Base-by-base conservation (phyloP, 2,797 vertebrate genomes). In the Muraenolepis orangiensis region DNA sequence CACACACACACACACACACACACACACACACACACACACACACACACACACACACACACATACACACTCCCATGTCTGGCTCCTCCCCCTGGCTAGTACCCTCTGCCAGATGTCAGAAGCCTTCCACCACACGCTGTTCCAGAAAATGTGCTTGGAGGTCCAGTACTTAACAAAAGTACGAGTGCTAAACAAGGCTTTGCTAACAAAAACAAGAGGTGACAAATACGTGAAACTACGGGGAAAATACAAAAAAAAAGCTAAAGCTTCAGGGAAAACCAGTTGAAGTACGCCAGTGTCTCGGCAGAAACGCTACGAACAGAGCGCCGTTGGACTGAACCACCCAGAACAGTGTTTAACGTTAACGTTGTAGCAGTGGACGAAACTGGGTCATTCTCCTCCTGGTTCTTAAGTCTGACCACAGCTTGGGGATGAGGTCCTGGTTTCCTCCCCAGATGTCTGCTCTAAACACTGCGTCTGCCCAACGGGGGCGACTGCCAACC, bases 391-490 rank as follows among this genome's bases (percentile, higher is more conserved):
- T 23, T 57, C 51, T n/a, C 46, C 46, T 23, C 51, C 51, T 23
- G 51, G 29, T 29, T 3, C 57, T 23, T 20, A 20, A 8, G 29
- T 7, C 32, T 29, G 31, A 46, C 61, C 31, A 16, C 1, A 5
- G 32, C 6, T 20, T 34, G 70, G 72, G 70, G 67, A 70, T 1
- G 20, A 30, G 6, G 29, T 18, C 57, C 57, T 29, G 46, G 0
- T 28, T 76, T 66, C 29, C 1, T 14, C 73, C 80, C 78, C 85
- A 83, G 86, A 79, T 86, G 85, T 32, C 23, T 30, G 75, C 61
- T 69, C 57, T 71, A 67, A 75, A 71, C 51, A 34, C 28, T 26
- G 67, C 42, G 18, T 16, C 74, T 64, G 6, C 23, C 66, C 28
- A 38, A 34, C 46, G 64, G 32, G 32, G 36, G 61, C 31, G 6